These are phyloP conservation scores for Micromussa lordhowensis DNA, from an alignment of 92 coral and sea anemone species.

Conservation along the genomic window DNA sequence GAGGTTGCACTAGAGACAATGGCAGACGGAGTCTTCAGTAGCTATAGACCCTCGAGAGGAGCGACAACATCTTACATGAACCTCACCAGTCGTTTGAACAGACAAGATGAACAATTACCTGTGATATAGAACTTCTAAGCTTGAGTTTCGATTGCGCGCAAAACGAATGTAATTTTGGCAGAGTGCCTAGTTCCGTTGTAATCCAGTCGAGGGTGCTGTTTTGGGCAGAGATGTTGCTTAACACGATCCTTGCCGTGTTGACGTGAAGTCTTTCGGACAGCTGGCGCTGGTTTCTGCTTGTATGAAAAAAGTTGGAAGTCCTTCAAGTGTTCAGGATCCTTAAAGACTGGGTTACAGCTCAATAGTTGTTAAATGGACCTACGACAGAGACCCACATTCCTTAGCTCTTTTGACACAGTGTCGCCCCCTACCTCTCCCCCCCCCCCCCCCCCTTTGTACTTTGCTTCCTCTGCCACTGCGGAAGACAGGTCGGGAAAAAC, in stretches of 20 bases:
- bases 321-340: background rate
- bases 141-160: too few relatives aligned
- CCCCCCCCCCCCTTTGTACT: too few relatives aligned
- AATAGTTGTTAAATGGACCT: too few relatives aligned
- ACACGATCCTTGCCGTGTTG: background rate
- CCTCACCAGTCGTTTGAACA: background rate
- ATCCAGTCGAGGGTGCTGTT: too few relatives aligned
- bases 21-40: background rate
- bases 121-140: too few relatives aligned
- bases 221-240: background rate
- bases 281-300: background rate
- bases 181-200: too few relatives aligned
- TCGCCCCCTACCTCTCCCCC: too few relatives aligned
- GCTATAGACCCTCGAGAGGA: background rate
- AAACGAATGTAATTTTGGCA: too few relatives aligned
- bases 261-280: background rate
- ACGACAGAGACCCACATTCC: too few relatives aligned
- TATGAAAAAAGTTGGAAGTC: background rate
- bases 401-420: too few relatives aligned
- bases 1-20: background rate
- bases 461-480: too few relatives aligned
- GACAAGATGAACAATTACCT: background rate
- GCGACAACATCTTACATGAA: background rate
- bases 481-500: too few relatives aligned
- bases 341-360: background rate